Base-by-base conservation (phyloP, 2,113 vertebrate genomes). In the Lepus timidus region DNA sequence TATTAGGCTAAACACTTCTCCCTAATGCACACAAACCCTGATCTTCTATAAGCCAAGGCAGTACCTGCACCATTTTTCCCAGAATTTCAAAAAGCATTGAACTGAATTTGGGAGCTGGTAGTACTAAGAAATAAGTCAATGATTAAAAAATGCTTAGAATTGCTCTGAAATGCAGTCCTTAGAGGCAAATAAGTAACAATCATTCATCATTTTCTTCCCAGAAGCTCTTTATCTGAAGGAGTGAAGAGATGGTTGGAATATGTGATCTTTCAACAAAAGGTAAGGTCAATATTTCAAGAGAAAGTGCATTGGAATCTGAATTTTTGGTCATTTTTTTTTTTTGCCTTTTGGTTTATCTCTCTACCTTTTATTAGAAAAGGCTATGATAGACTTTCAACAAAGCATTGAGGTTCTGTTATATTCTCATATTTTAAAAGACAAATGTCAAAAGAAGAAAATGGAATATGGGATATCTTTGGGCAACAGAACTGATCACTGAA, bases 121-220 rank as follows among this genome's bases (percentile, higher is more conserved):
- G 25, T 20, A 8, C 27, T 68, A 83, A 86, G 9, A 78, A 82
- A 62, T 39, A 85, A 82, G 12, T n/a, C 33, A 1, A 12, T 20
- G 71, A 67, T 82, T 79, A 23, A 83, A 58, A 88, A 92, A 75
- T 76, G 31, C 14, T 84, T 88, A 33, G 23, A 23, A 93, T 27
- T 85, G 12, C 14, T 31, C 52, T 90, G 88, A 70, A 79, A 52
- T 7, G 64, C 29, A 61, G 9, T 71, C 74, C 39, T 80, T 64
- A 75, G 23, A 76, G 39, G 31, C 55, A 92, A 95, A 78, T 76
- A 92, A 94, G 29, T 96, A 90, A 97, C 36, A 76, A 19, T 1
- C 19, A 25, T 91, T 81, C 65, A 74, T 95, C 23, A 52, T 96
- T 91, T 71, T 88, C 82, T 96, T 88, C 73, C 70, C 92, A 97